Evolutionary conservation across 2,113 vertebrate genomes (phyloP), one percentile per base, ranked within the genome.

Genomic region (Urocitellus parryii): DNA sequence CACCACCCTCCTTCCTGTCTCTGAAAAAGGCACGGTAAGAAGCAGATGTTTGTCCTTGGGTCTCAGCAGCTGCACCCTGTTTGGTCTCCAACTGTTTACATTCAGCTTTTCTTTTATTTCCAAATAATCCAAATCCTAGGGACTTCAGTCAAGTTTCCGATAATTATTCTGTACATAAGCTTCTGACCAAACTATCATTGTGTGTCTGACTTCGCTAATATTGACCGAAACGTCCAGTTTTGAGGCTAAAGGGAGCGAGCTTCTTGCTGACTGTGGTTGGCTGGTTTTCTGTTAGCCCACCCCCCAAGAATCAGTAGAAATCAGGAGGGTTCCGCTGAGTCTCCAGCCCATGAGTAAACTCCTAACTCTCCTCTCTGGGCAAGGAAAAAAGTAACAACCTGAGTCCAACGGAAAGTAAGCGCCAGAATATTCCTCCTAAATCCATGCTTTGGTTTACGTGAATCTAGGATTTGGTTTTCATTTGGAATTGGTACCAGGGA

Each of bases 1-100:
- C 96, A 51, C 88, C 94, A 90, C 63, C 91, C 93, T 93, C 93
- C 85, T 95, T 96, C 91, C 45, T 97, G 88, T 95, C 95, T 96
- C 94, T 84, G 80, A 94, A 90, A 88, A 97, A 84, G 68, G 61
- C 56, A 48, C 96, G 76, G 98, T 98, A 97, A 96, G 94, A 98
- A 98, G 85, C 98, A 98, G 97, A 97, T 98, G 97, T 97, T 98
- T 97, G 86, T 97, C 98, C 96, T 95, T 89, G 73, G 91, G 96
- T 98, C 97, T 97, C 82, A 81, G 87, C 94, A 98, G 95, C 97
- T 98, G 97, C 27, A 76, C 90, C 65, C 91, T 97, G 74, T 97
- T 98, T 95, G 27, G 6, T 96, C 94, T 96, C 89, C 67, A 61
- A 88, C 96, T 98, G 93, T 97, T 98, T 98, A 96, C 88, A 88